These are phyloP conservation scores for Enteromius paludinosus DNA, from an alignment of 2,797 vertebrate genomes.

Conservation along the genomic window DNA sequence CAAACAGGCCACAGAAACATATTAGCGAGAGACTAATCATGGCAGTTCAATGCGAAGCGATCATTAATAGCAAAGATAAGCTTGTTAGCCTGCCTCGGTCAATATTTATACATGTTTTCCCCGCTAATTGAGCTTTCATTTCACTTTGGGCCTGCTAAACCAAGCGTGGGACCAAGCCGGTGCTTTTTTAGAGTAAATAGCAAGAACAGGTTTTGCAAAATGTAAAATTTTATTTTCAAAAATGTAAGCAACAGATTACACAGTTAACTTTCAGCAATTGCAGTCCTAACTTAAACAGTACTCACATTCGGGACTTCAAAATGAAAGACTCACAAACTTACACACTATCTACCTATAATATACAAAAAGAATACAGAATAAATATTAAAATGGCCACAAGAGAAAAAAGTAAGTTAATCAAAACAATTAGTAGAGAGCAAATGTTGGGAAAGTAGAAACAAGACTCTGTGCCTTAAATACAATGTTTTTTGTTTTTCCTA, in stretches of 20 bases:
- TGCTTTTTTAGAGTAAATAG: slow-evolving; percentile 62
- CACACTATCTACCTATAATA: slow-evolving; percentile 97
- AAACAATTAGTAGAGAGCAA: slow-evolving; percentile 97
- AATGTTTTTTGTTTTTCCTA: slow-evolving; percentile 77
- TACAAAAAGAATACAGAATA: slow-evolving; percentile 98
- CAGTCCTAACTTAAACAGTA: slow-evolving; percentile 99
- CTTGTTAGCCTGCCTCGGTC: slow-evolving; percentile 26
- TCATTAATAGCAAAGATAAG: slow-evolving; percentile 40
- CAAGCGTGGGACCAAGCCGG: background rate
- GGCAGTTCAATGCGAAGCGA: slow-evolving; percentile 28
- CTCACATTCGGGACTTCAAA: slow-evolving; percentile 98
- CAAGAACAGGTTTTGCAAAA: slow-evolving; percentile 82
- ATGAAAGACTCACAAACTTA: slow-evolving; percentile 98
- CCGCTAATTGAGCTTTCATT: slow-evolving; percentile 18
- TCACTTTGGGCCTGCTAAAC: slow-evolving; percentile 10
- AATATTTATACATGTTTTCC: slow-evolving; percentile 25
- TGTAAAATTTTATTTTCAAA: slow-evolving; percentile 98
- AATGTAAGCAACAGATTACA: slow-evolving; percentile 99
- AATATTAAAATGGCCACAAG: slow-evolving; percentile 94
- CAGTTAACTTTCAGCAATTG: slow-evolving; percentile 99
- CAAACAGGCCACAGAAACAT: slow-evolving; percentile 31
- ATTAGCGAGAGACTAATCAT: slow-evolving; percentile 27
- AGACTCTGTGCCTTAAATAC: slow-evolving; percentile 97
- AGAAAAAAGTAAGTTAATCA: slow-evolving; percentile 90
- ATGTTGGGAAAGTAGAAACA: slow-evolving; percentile 99